phyloP scores from a whole-genome alignment of 2,113 vertebrate species.

The Brachyhypopomus occidentalis region DNA sequence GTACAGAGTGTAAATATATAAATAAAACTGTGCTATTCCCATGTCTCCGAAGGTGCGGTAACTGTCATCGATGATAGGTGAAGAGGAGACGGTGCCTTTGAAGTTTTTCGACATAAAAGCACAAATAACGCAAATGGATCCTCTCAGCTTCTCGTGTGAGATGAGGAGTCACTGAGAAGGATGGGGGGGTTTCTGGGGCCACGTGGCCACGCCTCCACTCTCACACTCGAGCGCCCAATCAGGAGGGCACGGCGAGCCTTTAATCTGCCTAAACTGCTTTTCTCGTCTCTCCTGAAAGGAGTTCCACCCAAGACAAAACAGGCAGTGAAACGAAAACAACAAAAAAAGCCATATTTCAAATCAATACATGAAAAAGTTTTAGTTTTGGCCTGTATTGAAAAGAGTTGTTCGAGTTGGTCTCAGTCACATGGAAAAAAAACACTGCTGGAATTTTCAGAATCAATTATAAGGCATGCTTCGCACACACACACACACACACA shows the following conservation, averaged over 20 bases:
- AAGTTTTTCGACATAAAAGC: conserved; percentile 79
- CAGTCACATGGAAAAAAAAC: not conserved
- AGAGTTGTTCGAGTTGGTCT: not conserved
- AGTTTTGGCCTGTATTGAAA: not conserved
- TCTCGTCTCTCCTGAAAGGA: conserved; percentile 32
- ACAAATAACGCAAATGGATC: conserved; percentile 76
- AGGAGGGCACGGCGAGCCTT: conserved; percentile 51
- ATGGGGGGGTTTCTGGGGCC: conserved; percentile 63
- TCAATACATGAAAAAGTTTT: not conserved
- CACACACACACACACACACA: conserved; percentile 16
- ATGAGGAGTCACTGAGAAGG: conserved; percentile 68
- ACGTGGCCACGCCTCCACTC: conserved; percentile 69
- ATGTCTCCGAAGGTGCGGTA: conserved; percentile 63
- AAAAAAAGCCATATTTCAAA: not conserved
- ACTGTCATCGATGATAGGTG: conserved; percentile 76
- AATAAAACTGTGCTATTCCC: conserved; percentile 65
- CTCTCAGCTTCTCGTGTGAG: conserved; percentile 77
- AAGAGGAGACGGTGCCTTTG: conserved; percentile 73
- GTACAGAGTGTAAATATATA: conserved; percentile 69
- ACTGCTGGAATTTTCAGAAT: not conserved
- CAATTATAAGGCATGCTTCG: not conserved
- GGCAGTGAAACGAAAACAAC: conserved; percentile 7
- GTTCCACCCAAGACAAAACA: conserved; percentile 1
- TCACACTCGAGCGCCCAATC: no score
- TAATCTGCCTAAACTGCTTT: conserved; percentile 76